These are phyloP conservation scores for Cryptoblepharus egeriae DNA, from an alignment of 2,797 vertebrate species.

Conservation along the genomic window DNA sequence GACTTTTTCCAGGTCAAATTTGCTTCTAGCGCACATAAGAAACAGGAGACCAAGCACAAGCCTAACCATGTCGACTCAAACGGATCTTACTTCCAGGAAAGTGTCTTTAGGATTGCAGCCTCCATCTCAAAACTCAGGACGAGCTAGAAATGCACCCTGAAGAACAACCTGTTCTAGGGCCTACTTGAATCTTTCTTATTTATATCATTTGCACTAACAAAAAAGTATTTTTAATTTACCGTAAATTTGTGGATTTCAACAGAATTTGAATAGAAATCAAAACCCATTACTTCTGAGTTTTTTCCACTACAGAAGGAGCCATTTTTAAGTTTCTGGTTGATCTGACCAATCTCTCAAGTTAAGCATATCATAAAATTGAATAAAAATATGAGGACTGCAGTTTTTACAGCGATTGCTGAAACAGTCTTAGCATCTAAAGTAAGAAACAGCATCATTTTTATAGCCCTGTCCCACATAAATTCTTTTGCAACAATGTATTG, in stretches of 20 bases:
- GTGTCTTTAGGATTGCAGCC: too few species aligned
- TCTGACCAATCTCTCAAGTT: background rate
- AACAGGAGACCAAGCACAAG: background rate
- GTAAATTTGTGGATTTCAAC: background rate
- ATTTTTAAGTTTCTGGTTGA: background rate
- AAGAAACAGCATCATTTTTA: too few species aligned
- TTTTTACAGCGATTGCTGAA: too few species aligned
- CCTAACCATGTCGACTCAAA: too few species aligned
- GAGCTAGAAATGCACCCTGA: background rate
- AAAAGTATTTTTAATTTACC: background rate
- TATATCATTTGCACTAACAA: background rate
- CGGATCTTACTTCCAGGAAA: too few species aligned
- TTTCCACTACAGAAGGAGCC: background rate
- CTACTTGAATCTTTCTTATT: background rate
- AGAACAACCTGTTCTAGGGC: background rate
- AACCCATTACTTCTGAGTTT: background rate
- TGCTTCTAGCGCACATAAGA: conserved; percentile 8
- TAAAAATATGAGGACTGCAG: too few species aligned
- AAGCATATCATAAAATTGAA: background rate
- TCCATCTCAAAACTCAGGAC: background rate
- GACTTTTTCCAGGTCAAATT: conserved; percentile 10
- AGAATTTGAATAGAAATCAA: background rate
- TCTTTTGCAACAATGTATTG: too few species aligned
- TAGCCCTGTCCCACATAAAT: too few species aligned
- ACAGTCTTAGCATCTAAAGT: too few species aligned